Evolutionary conservation across 2,797 vertebrate genomes (phyloP).

Genomic region (Darevskia nairensis): DNA sequence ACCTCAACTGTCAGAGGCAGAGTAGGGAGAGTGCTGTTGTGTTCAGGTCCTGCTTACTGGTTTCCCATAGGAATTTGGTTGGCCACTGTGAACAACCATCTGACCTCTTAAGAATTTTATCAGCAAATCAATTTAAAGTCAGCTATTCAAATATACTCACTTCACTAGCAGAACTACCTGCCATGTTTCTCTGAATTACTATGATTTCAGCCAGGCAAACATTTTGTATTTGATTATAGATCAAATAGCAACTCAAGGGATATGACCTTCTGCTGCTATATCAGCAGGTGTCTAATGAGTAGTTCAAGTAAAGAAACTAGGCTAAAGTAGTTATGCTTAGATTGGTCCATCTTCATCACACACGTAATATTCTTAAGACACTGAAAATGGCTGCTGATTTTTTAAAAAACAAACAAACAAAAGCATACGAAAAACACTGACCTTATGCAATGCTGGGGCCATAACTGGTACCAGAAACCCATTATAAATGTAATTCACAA

Average conservation of each 20-base stretch:
- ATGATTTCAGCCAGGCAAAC: neutral
- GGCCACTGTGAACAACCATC: too few species aligned
- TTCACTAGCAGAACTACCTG: too few species aligned
- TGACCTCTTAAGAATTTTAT: too few species aligned
- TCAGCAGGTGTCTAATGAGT: neutral
- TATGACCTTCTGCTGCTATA: neutral
- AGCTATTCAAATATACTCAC: too few species aligned
- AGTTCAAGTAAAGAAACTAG: neutral
- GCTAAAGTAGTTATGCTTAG: neutral
- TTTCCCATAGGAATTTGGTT: too few species aligned
- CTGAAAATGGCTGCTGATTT: neutral
- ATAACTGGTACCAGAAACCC: conserved; percentile 97
- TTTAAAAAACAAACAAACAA: neutral
- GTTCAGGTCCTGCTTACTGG: too few species aligned
- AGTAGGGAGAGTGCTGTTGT: too few species aligned
- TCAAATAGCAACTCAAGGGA: neutral
- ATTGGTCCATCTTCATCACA: neutral
- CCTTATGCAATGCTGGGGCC: conserved; percentile 97
- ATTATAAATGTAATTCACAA: conserved; percentile 95
- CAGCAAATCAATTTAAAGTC: too few species aligned
- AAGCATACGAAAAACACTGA: conserved; percentile 70
- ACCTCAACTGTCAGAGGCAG: too few species aligned
- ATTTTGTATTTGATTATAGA: neutral
- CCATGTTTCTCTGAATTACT: too few species aligned
- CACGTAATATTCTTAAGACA: neutral